These are phyloP conservation scores for Haemorhous mexicanus DNA, from an alignment of 2,113 vertebrate species.

Conservation along the genomic window DNA sequence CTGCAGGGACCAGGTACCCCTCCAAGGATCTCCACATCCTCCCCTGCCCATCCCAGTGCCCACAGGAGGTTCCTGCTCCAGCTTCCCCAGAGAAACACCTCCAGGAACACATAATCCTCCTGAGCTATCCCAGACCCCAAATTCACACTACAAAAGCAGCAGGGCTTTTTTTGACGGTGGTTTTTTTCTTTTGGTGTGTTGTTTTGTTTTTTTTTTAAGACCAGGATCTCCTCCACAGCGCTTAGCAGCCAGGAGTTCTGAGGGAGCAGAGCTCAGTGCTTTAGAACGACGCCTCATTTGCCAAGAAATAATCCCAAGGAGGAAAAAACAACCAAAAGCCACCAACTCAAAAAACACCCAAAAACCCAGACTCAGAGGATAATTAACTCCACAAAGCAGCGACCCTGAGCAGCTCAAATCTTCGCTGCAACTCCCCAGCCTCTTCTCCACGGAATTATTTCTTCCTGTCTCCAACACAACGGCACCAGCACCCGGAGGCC, in stretches of 20 bases:
- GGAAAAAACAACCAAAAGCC: not conserved
- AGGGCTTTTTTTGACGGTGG: not conserved
- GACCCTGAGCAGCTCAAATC: not conserved
- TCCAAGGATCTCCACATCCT: not conserved
- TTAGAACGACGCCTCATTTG: not conserved
- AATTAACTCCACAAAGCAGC: slow-evolving; percentile 48
- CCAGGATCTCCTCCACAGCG: slow-evolving; percentile 22
- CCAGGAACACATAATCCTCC: not conserved
- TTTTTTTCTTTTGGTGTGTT: not conserved
- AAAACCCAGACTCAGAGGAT: slow-evolving; percentile 11
- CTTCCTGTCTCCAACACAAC: not conserved
- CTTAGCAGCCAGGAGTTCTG: slow-evolving; percentile 44
- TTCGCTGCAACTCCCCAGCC: not conserved
- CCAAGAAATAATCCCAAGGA: slow-evolving; percentile 53
- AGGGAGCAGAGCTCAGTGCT: slow-evolving; percentile 27
- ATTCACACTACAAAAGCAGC: not conserved
- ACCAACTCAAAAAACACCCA: not conserved
- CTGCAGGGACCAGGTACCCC: not conserved
- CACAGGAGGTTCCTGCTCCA: not conserved
- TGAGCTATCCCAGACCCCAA: not conserved
- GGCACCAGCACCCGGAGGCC: not conserved
- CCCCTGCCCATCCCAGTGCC: not conserved
- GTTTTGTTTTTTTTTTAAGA: not conserved
- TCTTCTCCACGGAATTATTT: slow-evolving; percentile 4
- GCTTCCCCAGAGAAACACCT: not conserved